A percentile compares a stretch with the other conserved stretches of the same genome.
Conservation (phyloP, 1,140 invertebrate species). For the Eueides isabella region DNA sequence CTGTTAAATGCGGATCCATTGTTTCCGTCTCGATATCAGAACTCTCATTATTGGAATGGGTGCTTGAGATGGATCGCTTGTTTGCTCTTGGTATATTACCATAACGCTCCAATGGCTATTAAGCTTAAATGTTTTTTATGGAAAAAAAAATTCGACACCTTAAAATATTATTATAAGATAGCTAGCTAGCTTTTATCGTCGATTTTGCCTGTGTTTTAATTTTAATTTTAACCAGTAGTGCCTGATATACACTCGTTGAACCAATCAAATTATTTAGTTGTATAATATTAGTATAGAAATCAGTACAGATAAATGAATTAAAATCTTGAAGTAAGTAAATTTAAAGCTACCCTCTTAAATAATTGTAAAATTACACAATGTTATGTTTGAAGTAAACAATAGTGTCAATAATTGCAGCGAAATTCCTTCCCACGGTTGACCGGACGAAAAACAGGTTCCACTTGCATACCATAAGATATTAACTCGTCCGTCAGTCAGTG, state of each 20-base stretch:
- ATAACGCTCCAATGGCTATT: constrained; percentile 24
- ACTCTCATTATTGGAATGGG: constrained; percentile 30
- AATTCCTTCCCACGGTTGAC: constrained; percentile 75
- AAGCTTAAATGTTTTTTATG: constrained; percentile 3
- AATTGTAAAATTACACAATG: constrained; percentile 14
- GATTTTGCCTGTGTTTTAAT: no score
- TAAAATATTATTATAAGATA: background rate
- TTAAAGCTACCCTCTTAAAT: constrained; percentile 5
- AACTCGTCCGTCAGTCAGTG: constrained; percentile 46
- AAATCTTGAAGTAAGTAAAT: background rate
- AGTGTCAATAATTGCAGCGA: constrained; percentile 40
- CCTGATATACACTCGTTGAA: no score
- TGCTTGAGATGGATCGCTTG: constrained; percentile 33
- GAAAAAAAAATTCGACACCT: no score
- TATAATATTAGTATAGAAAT: no score
- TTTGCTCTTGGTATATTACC: constrained; percentile 25
- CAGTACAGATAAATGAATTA: background rate
- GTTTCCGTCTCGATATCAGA: constrained; percentile 26
- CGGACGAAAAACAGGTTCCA: constrained; percentile 71
- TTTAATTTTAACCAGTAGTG: no score
- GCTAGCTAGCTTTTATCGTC: no score
- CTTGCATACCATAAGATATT: constrained; percentile 74
- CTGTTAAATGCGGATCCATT: constrained; percentile 17
- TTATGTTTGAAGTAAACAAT: constrained; percentile 18
- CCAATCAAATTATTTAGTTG: no score